Evolutionary conservation across 2,888 invertebrate genomes (phyloP), one percentile per base, ranked within the genome.

Genomic region (Dioctria linearis): DNA sequence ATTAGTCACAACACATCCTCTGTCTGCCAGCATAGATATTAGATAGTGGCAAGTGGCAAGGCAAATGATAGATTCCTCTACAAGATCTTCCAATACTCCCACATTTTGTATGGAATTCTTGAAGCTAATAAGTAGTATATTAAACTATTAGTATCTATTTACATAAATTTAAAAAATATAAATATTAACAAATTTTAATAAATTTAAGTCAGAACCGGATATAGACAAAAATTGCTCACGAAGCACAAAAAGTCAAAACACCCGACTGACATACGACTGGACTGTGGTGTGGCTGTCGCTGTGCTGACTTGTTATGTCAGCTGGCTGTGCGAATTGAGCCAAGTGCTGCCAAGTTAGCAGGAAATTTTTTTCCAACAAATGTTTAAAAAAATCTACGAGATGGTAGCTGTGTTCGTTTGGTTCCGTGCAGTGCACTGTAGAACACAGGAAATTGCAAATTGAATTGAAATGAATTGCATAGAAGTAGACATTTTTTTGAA

Each of bases 241-340:
- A 54, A 54, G 54, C 54, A 54, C 54, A 11, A 54, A 54, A 54
- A 54, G 11, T 54, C 54, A 54, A 54, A 54, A 54, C 54, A 54
- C 54, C 9, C 54, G 11, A 54, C 4, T 54, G 54, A 54, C 54
- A 54, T 25, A 25, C 25, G 25, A 25, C 25, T 25, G 25, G 25
- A 25, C 25, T 25, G 25, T 25, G 25, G 25, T n/a, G n/a, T n/a
- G n/a, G n/a, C n/a, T n/a, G n/a, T n/a, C n/a, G n/a, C 25, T 25
- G 25, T 25, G 2, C 2, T 25, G 0, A 25, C 25, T 25, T 25
- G 25, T 25, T 25, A 25, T 25, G 25, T 25, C 25, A 25, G 25
- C 25, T 25, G 25, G 25, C 25, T 25, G 25, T 25, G 25, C 25
- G 2, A 25, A 25, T 25, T 25, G 25, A 25, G 25, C 25, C 5